Conservation (phyloP, 2,113 vertebrate species). For the Petromus typicus region DNA sequence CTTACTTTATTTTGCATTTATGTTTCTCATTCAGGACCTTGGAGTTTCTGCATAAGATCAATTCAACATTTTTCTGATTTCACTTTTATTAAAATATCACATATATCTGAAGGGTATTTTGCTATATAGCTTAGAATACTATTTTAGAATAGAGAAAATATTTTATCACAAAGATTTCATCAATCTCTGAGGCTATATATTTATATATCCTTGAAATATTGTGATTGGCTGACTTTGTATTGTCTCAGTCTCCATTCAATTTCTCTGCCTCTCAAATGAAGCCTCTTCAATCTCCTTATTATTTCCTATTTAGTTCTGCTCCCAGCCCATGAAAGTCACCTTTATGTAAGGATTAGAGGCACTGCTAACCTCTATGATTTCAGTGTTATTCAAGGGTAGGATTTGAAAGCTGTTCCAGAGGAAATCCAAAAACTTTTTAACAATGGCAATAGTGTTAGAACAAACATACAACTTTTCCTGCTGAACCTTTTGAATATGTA, state of each 20-base stretch:
- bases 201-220: constrained; percentile 27
- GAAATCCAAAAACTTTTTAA: constrained; percentile 5
- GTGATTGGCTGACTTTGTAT: constrained; percentile 6
- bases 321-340: neutral
- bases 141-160: constrained; percentile 23
- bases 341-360: neutral
- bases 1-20: neutral
- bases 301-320: neutral
- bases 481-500: constrained; percentile 9
- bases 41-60: constrained; percentile 46
- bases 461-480: neutral
- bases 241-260: neutral
- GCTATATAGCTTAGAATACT: neutral
- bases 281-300: neutral
- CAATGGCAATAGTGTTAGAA: neutral
- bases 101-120: constrained; percentile 33
- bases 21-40: constrained; percentile 58
- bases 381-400: constrained; percentile 2
- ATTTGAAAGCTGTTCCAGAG: constrained; percentile 29
- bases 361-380: constrained; percentile 15
- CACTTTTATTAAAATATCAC: constrained; percentile 55
- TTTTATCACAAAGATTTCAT: constrained; percentile 56
- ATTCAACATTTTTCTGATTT: constrained; percentile 63
- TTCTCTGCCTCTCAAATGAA: neutral
- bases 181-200: constrained; percentile 37